Percentiles rank a stretch among this genome's conserved stretches.
Conservation (phyloP, 2,797 vertebrate species). For the Kryptolebias ocellatus region DNA sequence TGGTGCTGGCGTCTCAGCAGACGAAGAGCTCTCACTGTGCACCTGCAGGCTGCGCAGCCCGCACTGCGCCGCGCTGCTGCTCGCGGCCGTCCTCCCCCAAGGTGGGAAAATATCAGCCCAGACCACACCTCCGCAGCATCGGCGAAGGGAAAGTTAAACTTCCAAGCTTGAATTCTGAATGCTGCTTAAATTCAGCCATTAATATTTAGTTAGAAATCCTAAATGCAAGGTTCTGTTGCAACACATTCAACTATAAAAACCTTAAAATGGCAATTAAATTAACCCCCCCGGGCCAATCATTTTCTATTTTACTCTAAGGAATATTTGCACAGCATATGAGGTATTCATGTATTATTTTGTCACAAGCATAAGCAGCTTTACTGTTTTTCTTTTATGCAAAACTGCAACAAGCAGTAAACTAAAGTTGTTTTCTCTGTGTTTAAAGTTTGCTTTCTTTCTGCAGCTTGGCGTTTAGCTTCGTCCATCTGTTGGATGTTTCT, state of each 20-base stretch:
- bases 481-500: constrained; percentile 17
- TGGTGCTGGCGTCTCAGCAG: constrained; percentile 78
- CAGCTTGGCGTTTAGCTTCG: constrained; percentile 1
- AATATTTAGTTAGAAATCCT: not conserved
- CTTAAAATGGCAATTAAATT: too few relatives aligned
- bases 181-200: not conserved
- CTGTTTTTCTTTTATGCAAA: not conserved
- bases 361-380: constrained; percentile 30
- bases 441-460: constrained; percentile 2
- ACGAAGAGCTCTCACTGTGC: constrained; percentile 71
- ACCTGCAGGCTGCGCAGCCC: constrained; percentile 71
- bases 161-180: not conserved
- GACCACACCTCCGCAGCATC: not conserved
- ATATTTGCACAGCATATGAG: too few relatives aligned
- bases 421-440: constrained; percentile 4
- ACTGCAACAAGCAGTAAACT: not conserved
- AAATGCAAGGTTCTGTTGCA: not conserved
- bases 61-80: constrained; percentile 44
- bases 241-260: not conserved
- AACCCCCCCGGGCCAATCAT: too few relatives aligned
- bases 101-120: constrained; percentile 51
- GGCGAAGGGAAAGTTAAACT: not conserved
- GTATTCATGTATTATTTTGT: not conserved
- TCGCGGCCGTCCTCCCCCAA: constrained; percentile 50
- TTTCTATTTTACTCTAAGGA: too few relatives aligned